Evolutionary conservation across 2,113 vertebrate genomes (phyloP).

Genomic region (Collichthys lucidus): DNA sequence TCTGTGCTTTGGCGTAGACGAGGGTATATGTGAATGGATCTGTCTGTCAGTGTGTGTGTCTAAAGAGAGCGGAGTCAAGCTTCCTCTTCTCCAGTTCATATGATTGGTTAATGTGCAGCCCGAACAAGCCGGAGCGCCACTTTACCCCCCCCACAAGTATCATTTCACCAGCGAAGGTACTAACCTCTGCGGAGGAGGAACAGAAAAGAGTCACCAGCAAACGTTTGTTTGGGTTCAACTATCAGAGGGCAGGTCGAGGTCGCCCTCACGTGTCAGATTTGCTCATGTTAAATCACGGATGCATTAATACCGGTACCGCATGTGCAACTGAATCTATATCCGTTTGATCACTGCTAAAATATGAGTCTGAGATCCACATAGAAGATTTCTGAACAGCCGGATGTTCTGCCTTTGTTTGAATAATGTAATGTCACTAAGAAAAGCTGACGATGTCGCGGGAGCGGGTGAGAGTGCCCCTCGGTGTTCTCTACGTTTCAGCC

Average conservation of each 20-base stretch:
- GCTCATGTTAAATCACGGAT: conserved; percentile 20
- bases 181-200: conserved; percentile 13
- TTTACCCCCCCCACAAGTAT: conserved; percentile 1
- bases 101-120: conserved; percentile 24
- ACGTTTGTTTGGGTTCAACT: conserved; percentile 28
- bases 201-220: conserved; percentile 67
- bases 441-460: neutral
- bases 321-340: conserved; percentile 1
- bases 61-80: conserved; percentile 26
- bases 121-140: neutral
- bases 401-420: neutral
- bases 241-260: neutral
- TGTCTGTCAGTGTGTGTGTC: neutral
- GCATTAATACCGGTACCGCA: conserved; percentile 33
- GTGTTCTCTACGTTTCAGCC: conserved; percentile 24
- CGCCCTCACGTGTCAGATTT: neutral
- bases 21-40: neutral
- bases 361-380: neutral
- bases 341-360: neutral
- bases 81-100: conserved; percentile 13
- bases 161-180: conserved; percentile 42
- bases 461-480: neutral
- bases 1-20: neutral
- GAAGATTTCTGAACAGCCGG: neutral
- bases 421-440: neutral